A percentile compares a stretch with the other conserved stretches of the same genome.
These are phyloP conservation scores for Ophion slaviceki DNA, from an alignment of 2,888 invertebrate species.

Conservation along the genomic window DNA sequence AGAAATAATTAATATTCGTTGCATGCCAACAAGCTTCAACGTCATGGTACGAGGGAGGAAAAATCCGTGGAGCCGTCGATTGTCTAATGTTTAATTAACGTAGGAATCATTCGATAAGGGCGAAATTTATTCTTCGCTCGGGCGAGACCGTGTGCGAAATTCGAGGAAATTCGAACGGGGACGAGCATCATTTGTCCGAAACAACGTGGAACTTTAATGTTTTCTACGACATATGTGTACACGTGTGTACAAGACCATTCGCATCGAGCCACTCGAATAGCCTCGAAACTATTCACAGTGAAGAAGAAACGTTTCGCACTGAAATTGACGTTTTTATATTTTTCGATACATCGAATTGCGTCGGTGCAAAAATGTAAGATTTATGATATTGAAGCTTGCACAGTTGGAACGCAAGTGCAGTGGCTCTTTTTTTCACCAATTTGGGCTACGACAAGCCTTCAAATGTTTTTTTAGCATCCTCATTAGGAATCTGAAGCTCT, in stretches of 20 bases:
- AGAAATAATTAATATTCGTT: too few relatives aligned
- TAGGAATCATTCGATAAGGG: slow-evolving; percentile 10
- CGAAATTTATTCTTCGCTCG: slow-evolving; percentile 4
- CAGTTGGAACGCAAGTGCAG: too few relatives aligned
- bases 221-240: background rate
- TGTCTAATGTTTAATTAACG: slow-evolving; percentile 14
- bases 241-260: background rate
- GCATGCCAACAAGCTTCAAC: too few relatives aligned
- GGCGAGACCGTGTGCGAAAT: slow-evolving; percentile 10
- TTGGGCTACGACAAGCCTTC: too few relatives aligned
- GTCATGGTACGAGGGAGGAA: background rate
- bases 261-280: background rate
- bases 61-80: slow-evolving; percentile 6
- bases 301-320: background rate
- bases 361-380: too few relatives aligned
- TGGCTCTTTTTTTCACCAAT: too few relatives aligned
- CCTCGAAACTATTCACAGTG: background rate
- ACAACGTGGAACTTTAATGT: background rate
- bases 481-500: too few relatives aligned
- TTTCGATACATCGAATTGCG: too few relatives aligned
- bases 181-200: slow-evolving; percentile 23
- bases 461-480: too few relatives aligned
- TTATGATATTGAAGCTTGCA: too few relatives aligned
- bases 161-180: background rate
- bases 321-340: too few relatives aligned